Evolutionary conservation across 2,113 vertebrate genomes (phyloP).

Genomic region (Macrotis lagotis): DNA sequence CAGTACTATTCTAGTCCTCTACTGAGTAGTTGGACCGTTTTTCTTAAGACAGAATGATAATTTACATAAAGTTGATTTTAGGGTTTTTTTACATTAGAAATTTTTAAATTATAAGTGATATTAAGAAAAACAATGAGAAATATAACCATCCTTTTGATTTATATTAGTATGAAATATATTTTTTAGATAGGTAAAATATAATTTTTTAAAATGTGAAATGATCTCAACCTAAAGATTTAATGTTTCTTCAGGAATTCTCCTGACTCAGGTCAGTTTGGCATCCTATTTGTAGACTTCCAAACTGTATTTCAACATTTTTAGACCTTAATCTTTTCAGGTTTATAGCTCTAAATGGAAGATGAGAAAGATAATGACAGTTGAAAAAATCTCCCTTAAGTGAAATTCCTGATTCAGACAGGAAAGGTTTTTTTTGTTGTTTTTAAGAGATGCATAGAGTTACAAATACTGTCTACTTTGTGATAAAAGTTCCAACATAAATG

Average conservation of each 20-base stretch:
- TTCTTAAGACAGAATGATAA: conserved; percentile 10
- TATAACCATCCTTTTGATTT: conserved; percentile 27
- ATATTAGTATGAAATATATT: conserved; percentile 24
- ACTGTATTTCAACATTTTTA: neutral
- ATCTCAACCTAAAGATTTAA: conserved; percentile 16
- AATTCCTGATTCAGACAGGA: neutral
- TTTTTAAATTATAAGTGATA: conserved; percentile 49
- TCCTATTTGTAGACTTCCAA: neutral
- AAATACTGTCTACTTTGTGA: conserved; percentile 20
- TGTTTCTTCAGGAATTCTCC: conserved; percentile 17
- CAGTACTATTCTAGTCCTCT: neutral
- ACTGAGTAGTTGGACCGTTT: neutral
- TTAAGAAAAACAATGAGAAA: conserved; percentile 12
- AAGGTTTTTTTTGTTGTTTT: conserved; percentile 5
- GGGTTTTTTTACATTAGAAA: neutral
- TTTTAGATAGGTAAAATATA: conserved; percentile 22
- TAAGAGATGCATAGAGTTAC: neutral
- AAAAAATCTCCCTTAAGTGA: neutral
- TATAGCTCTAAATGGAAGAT: neutral
- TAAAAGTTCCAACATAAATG: conserved; percentile 17
- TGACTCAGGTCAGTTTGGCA: neutral
- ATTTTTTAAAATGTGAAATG: conserved; percentile 19
- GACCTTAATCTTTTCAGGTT: neutral
- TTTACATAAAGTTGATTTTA: conserved; percentile 36
- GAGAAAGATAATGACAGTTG: neutral